Conservation (phyloP, 1,140 invertebrate species). For the Neelides sp. region DNA sequence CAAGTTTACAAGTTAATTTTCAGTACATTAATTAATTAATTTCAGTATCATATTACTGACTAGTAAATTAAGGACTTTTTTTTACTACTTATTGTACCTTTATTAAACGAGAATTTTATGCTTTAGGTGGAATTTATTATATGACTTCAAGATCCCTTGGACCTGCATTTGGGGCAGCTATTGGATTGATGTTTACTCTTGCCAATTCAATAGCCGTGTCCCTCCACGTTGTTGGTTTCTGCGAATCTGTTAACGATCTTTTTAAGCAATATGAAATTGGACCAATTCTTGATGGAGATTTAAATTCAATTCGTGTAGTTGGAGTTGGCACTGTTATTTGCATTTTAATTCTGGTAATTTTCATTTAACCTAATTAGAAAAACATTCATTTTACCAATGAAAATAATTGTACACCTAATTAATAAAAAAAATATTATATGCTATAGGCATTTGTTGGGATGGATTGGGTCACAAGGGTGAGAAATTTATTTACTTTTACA, state of each 20-base stretch:
- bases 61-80: no score
- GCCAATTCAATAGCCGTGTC: constrained; percentile 51
- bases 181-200: constrained; percentile 49
- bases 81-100: no score
- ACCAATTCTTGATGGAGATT: constrained; percentile 34
- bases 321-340: constrained; percentile 34
- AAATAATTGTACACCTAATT: no score
- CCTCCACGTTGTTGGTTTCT: constrained; percentile 52
- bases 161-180: constrained; percentile 52
- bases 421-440: no score
- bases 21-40: no score
- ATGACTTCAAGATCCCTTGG: constrained; percentile 51
- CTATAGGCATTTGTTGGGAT: constrained; percentile 42
- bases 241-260: constrained; percentile 45
- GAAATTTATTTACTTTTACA: constrained; percentile 13
- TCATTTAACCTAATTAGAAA: no score
- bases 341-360: constrained; percentile 37
- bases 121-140: constrained; percentile 50
- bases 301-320: constrained; percentile 38
- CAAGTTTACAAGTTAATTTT: no score
- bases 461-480: constrained; percentile 38
- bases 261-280: constrained; percentile 29
- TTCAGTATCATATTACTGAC: no score
- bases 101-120: no score
- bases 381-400: no score